These are phyloP conservation scores for Acanthaster planci DNA, from an alignment of 35 echinoderm and acorn worm species.

Conservation along the genomic window DNA sequence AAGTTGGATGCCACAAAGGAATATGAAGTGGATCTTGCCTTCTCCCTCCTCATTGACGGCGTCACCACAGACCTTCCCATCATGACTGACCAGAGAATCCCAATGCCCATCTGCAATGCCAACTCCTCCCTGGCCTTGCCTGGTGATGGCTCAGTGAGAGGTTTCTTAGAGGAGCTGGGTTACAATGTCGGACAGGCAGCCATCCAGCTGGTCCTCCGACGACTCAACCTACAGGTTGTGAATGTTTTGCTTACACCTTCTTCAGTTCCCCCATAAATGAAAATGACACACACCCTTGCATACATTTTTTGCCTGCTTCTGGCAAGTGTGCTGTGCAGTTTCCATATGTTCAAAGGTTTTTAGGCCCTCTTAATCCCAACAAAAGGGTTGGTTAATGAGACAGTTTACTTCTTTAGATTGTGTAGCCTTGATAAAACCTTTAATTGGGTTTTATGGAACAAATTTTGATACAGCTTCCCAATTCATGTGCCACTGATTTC, in stretches of 20 bases:
- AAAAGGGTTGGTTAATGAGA: too few species aligned
- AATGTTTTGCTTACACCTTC: neutral
- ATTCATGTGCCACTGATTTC: too few species aligned
- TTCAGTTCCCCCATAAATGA: too few species aligned
- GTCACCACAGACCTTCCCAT: neutral
- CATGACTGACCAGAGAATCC: neutral
- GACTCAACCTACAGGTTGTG: neutral
- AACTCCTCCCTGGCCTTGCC: conserved; percentile 25
- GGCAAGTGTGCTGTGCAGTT: too few species aligned
- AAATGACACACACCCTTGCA: too few species aligned
- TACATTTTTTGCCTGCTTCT: too few species aligned
- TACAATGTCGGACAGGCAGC: conserved; percentile 6
- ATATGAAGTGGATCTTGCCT: neutral
- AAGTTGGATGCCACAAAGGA: conserved; percentile 12
- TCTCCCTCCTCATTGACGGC: neutral
- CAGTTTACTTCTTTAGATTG: too few species aligned
- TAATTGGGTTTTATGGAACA: too few species aligned
- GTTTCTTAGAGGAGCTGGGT: conserved; percentile 10
- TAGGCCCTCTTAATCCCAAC: too few species aligned
- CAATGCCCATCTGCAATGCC: neutral
- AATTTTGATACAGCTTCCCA: too few species aligned
- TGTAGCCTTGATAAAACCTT: too few species aligned
- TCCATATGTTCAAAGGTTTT: too few species aligned
- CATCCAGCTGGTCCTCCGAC: neutral
- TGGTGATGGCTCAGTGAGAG: conserved; percentile 5